Evolutionary conservation across 30 jellyfish, hydroid and myxozoan species (phyloP).

Genomic region (Nemopilema nomurai): DNA sequence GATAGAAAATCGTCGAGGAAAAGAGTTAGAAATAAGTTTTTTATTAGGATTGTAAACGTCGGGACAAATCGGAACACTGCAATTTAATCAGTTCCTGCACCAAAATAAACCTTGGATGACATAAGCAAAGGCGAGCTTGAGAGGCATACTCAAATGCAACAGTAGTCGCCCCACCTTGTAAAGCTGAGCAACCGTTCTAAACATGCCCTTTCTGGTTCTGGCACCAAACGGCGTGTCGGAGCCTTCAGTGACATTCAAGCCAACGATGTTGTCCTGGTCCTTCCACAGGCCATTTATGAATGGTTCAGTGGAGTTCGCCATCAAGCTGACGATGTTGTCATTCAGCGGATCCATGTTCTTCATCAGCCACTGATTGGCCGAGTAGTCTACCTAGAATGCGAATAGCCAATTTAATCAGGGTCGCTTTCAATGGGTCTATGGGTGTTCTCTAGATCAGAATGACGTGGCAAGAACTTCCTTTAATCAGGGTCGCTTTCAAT

Average conservation of each 20-base stretch:
- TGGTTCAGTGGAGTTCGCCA: constrained; percentile 90
- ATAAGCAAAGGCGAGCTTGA: no score
- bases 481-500: neutral
- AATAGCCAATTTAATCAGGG: neutral
- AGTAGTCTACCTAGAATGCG: constrained; percentile 83
- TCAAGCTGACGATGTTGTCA: constrained; percentile 84
- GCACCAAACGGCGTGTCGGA: constrained; percentile 96
- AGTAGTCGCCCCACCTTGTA: constrained; percentile 77
- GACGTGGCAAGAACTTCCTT: neutral
- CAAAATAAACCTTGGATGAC: no score
- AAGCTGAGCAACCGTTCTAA: constrained; percentile 97
- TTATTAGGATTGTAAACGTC: no score
- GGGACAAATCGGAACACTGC: no score
- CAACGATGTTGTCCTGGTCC: constrained; percentile 95
- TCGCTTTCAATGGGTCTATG: neutral
- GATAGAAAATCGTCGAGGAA: no score
- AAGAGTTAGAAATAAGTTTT: no score
- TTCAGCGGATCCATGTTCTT: constrained; percentile 99
- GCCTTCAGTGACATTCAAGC: constrained; percentile 93
- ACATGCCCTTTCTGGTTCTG: constrained; percentile 98
- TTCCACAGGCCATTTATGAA: constrained; percentile 93
- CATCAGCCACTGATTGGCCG: constrained; percentile 98
- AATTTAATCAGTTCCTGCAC: no score
- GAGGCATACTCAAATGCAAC: no score
- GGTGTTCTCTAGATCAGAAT: neutral